Base-by-base conservation (phyloP, 1,140 invertebrate species). In the Bombus picipes region DNA sequence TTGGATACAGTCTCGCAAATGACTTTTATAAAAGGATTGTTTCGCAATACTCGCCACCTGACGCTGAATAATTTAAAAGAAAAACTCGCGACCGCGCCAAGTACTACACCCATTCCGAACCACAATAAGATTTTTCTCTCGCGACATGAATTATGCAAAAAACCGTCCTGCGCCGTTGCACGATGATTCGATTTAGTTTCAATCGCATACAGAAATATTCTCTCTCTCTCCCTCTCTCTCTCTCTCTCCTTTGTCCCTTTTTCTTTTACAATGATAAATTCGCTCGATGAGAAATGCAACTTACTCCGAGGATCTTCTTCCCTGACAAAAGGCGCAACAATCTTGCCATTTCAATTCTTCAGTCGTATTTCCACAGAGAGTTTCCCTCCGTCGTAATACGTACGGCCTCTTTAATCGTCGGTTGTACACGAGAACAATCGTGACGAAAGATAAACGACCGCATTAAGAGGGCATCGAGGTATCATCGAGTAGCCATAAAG, bases 141-240 rank as follows among this genome's bases (percentile, higher is more conserved):
- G 72, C 81, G 81, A 66, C 81, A 83, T 76, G 81, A 83, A 76
- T 83, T 83, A 83, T 82, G 81, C 71, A 83, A 41, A 70, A 83
- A 73, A 72, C 34, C 25, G 32, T 39, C 41, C 62, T 2, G 71
- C 57, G n/a, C 18, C 37, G 13, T 37, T 81, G 39, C 47, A 3
- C 43, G 41, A 12, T 6, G 57, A 76, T 83, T 83, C 72, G 72
- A 84, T 84, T 78, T 43, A 78, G 8, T 41, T 62, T 65, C 34
- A 78, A 78, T 78, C 75, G 75, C 28, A 53, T 41, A 41, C 37
- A n/a, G 34, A 65, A 65, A 78, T n/a, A 22, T 8, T 53, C 43
- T 39, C 37, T 39, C 28, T 59, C 34, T 15, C 28, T 39, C 28
- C 28, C 37, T 41, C 25, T 25, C 6, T n/a, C 39, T 15, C 6